These are phyloP conservation scores for Drosophila mimica DNA, from an alignment of 2,888 invertebrate genomes.

Conservation along the genomic window DNA sequence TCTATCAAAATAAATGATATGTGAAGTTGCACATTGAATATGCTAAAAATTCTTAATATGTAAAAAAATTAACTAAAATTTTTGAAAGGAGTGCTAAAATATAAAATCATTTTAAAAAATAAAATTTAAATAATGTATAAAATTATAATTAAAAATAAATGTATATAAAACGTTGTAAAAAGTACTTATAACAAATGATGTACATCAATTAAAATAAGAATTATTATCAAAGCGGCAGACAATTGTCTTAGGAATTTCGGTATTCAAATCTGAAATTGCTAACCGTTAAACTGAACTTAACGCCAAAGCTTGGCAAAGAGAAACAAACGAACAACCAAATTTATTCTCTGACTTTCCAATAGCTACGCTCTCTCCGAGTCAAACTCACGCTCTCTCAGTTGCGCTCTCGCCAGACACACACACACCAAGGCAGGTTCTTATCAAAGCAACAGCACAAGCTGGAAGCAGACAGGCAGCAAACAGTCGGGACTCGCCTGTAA, in stretches of 20 bases:
- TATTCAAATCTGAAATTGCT: conserved; percentile 30
- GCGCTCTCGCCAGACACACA: conserved; percentile 25
- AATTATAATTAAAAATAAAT: not conserved
- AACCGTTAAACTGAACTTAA: conserved; percentile 22
- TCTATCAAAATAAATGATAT: conserved; percentile 15
- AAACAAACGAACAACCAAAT: conserved; percentile 26
- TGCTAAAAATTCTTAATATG: conserved; percentile 7
- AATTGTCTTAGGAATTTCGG: not conserved
- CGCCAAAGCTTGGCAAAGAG: conserved; percentile 30
- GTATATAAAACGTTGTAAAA: not conserved
- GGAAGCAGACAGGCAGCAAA: conserved; percentile 49
- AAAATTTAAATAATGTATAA: not conserved
- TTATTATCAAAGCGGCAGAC: not conserved
- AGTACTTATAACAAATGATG: not conserved
- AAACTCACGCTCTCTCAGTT: conserved; percentile 14
- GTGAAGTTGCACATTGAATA: conserved; percentile 18
- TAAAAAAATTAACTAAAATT: conserved; percentile 16
- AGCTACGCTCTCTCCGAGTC: conserved; percentile 32
- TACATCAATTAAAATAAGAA: not conserved
- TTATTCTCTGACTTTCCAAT: conserved; percentile 43
- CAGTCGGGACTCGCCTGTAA: conserved; percentile 58
- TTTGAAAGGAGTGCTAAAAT: not conserved
- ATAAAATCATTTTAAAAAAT: not conserved
- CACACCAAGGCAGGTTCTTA: conserved; percentile 61
- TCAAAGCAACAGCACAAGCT: conserved; percentile 66